Evolutionary conservation across 2,797 vertebrate species (phyloP).

Genomic region (Hybognathus amarus): DNA sequence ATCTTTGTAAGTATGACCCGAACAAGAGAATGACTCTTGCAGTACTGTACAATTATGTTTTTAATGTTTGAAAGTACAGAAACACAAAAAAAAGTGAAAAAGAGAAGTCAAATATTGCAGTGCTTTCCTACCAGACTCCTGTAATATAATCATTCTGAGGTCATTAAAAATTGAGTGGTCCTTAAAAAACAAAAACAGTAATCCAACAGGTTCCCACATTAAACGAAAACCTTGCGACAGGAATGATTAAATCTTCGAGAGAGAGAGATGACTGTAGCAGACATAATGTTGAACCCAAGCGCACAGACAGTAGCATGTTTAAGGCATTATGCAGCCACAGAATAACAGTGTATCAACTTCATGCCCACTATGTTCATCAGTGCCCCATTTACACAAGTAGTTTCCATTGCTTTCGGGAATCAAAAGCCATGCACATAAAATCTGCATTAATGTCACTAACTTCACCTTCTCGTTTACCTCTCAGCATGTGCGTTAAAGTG

Average conservation of each 20-base stretch:
- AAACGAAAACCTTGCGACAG: conserved; percentile 37
- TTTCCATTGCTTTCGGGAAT: conserved; percentile 56
- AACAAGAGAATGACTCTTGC: conserved; percentile 72
- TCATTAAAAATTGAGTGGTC: conserved; percentile 66
- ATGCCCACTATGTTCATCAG: conserved; percentile 60
- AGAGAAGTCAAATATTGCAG: conserved; percentile 80
- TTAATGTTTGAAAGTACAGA: conserved; percentile 67
- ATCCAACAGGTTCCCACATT: conserved; percentile 50
- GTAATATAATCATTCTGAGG: conserved; percentile 64
- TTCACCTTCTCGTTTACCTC: neutral
- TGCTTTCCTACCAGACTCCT: conserved; percentile 62
- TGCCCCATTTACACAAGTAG: conserved; percentile 47
- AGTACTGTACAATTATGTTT: conserved; percentile 79
- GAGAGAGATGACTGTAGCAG: conserved; percentile 47
- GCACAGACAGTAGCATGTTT: conserved; percentile 50
- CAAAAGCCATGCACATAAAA: conserved; percentile 73
- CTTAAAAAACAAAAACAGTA: neutral
- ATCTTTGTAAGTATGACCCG: conserved; percentile 69
- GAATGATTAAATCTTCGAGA: conserved; percentile 20
- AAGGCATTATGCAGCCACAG: conserved; percentile 51
- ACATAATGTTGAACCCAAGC: conserved; percentile 27
- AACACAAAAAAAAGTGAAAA: conserved; percentile 29
- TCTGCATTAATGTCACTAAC: conserved; percentile 60
- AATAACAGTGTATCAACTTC: conserved; percentile 56
- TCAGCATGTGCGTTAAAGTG: conserved; percentile 5